phyloP scores from a whole-genome alignment of 1,140 invertebrate species.

The Saxidomus purpurata region DNA sequence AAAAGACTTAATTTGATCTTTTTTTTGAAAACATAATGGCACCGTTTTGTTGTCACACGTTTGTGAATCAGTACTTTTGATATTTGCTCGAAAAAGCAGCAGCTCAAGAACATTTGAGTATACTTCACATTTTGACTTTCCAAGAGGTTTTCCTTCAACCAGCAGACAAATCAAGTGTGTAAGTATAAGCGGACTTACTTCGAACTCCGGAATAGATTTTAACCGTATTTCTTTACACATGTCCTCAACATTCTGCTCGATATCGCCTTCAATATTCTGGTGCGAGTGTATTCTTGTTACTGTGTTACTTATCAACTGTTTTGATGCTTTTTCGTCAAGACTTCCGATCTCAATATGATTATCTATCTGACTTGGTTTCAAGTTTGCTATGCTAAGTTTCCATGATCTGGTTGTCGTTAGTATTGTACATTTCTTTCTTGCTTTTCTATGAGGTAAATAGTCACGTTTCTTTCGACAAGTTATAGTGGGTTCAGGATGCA shows the following conservation, averaged over 20 bases:
- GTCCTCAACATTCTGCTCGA: neutral
- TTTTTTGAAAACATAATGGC: neutral
- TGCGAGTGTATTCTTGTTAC: neutral
- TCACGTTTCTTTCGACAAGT: neutral
- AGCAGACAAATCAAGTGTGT: neutral
- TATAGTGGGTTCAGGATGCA: neutral
- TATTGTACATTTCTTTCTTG: neutral
- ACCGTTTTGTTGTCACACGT: neutral
- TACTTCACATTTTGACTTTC: neutral
- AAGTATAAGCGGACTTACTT: neutral
- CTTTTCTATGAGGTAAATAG: neutral
- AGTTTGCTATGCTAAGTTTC: neutral
- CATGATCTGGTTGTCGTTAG: neutral
- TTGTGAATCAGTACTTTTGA: neutral
- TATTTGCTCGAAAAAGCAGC: neutral
- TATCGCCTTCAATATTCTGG: neutral
- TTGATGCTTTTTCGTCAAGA: neutral
- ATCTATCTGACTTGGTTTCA: constrained; percentile 16
- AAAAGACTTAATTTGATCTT: neutral
- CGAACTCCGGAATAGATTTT: neutral
- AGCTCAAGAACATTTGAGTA: neutral
- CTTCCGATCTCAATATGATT: neutral
- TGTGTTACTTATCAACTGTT: neutral
- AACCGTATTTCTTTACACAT: neutral
- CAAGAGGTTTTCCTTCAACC: neutral